Percentiles rank a stretch among this genome's conserved stretches.
Evolutionary conservation across 2,888 invertebrate species (phyloP).

Genomic region (Pedicia rivosa): DNA sequence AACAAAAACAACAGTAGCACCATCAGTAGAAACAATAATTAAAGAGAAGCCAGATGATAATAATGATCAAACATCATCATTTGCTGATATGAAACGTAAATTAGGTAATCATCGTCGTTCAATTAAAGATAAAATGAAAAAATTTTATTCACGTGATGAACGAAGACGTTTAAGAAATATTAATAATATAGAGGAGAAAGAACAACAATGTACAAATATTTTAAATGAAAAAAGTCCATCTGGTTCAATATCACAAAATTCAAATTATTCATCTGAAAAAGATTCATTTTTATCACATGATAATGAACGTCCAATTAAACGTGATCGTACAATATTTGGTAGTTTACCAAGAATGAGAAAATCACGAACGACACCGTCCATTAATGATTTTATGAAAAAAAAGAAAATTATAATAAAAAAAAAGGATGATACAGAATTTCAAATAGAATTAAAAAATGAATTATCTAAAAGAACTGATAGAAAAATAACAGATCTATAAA

Average conservation of each 20-base stretch:
- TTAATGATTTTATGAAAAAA: slow-evolving; percentile 10
- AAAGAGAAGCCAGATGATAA: neutral
- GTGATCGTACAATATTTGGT: slow-evolving; percentile 15
- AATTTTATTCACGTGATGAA: slow-evolving; percentile 14
- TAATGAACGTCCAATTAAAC: slow-evolving; percentile 11
- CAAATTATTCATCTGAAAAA: slow-evolving; percentile 3
- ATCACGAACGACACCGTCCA: slow-evolving; percentile 11
- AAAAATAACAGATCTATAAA: no score
- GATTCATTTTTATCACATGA: slow-evolving; percentile 3
- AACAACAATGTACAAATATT: no score
- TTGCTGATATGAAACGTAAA: slow-evolving; percentile 17
- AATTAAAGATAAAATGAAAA: slow-evolving; percentile 19
- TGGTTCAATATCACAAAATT: neutral
- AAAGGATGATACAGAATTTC: slow-evolving; percentile 8
- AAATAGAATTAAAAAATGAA: slow-evolving; percentile 10
- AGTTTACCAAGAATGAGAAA: slow-evolving; percentile 16
- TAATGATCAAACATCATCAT: slow-evolving; percentile 14
- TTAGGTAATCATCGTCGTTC: slow-evolving; percentile 20
- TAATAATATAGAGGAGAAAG: no score
- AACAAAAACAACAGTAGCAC: slow-evolving; percentile 2
- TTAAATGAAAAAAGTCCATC: neutral
- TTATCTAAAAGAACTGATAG: no score
- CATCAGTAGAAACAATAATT: neutral
- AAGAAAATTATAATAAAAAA: slow-evolving; percentile 8
- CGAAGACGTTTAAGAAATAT: neutral